phyloP scores from a whole-genome alignment of 2,113 vertebrate species.

The Myotis brandtii region DNA sequence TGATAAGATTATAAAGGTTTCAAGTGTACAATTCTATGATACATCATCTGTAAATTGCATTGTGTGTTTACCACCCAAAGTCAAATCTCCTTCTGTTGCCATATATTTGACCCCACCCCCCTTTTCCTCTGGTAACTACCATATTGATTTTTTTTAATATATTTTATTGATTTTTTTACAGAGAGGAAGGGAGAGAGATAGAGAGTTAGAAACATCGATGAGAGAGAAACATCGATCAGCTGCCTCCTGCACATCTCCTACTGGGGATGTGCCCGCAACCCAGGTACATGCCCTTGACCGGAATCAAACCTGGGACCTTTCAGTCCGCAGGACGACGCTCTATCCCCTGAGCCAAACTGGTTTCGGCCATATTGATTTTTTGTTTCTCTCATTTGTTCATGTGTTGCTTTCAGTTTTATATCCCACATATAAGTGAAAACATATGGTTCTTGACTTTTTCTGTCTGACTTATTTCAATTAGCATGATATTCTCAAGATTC shows the following conservation, averaged over 20 bases:
- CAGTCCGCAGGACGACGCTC: too few relatives aligned
- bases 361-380: not conserved
- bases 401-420: not conserved
- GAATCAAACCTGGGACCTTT: too few relatives aligned
- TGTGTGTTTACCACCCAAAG: not conserved
- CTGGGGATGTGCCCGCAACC: too few relatives aligned
- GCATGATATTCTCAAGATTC: not conserved
- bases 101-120: not conserved
- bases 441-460: not conserved
- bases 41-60: not conserved
- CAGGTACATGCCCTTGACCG: too few relatives aligned
- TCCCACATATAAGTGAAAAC: not conserved
- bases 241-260: too few relatives aligned
- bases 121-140: not conserved
- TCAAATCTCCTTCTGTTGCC: not conserved
- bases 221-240: too few relatives aligned
- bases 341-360: too few relatives aligned
- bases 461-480: not conserved
- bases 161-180: too few relatives aligned
- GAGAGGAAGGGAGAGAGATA: too few relatives aligned
- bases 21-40: not conserved
- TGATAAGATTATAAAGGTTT: not conserved
- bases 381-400: not conserved
- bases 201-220: too few relatives aligned
- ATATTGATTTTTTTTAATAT: not conserved